A percentile compares a stretch with the other conserved stretches of the same genome.
Conservation (phyloP, 2,113 vertebrate species). For the Podocnemis expansa region DNA sequence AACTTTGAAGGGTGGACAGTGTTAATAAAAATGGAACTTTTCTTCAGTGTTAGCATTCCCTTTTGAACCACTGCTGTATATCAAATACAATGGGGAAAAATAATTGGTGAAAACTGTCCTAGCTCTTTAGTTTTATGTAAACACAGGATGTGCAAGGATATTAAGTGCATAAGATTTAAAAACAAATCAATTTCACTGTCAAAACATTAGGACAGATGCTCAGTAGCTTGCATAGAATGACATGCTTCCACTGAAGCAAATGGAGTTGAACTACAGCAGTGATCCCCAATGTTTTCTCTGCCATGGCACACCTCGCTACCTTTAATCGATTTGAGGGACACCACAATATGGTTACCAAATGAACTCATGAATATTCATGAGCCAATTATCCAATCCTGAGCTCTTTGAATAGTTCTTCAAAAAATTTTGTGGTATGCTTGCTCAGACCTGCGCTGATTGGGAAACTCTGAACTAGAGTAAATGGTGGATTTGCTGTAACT, state of each 20-base stretch:
- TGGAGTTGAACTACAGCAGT: too few species aligned
- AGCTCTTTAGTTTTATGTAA: background rate
- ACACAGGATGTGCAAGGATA: accelerated
- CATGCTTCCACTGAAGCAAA: background rate
- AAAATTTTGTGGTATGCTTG: too few species aligned
- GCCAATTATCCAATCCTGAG: too few species aligned
- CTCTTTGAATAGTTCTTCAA: too few species aligned
- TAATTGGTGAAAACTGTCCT: background rate
- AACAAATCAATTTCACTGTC: background rate
- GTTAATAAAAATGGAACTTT: background rate
- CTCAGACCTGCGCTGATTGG: too few species aligned
- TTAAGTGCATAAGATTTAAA: background rate
- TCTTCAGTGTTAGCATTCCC: background rate
- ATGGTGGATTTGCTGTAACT: background rate
- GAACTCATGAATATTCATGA: too few species aligned
- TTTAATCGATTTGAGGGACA: too few species aligned
- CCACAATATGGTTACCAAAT: too few species aligned
- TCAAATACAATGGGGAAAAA: background rate
- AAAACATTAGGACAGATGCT: background rate
- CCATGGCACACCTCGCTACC: too few species aligned
- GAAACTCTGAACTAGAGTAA: background rate
- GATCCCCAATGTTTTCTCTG: too few species aligned
- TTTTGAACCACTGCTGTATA: background rate
- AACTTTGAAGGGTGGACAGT: background rate
- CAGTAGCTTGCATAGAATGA: background rate